Base-by-base conservation (phyloP, 2,888 invertebrate genomes). In the Macrosiphum euphorbiae region DNA sequence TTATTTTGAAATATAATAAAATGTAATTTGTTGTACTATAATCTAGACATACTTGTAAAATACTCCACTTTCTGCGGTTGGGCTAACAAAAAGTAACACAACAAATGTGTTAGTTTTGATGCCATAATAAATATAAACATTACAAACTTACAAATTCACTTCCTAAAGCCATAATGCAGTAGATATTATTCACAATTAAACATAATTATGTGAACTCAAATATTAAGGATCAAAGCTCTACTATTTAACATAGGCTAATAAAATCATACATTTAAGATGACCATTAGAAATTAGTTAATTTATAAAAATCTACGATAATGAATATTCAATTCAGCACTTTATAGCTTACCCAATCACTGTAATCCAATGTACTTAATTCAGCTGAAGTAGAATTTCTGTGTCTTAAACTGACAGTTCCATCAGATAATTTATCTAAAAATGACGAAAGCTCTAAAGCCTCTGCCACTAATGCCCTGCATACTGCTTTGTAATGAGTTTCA, bases 401-500 rank as follows among this genome's bases (percentile, higher is more conserved):
- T 95, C 97, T 96, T 95, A 97, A 96, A 95, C 97, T 97, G 94
- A 97, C 96, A 90, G 97, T 97, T 95, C 98, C 98, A 95, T 96
- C 96, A 94, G 97, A 97, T 94, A 99, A 98, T 96, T 98, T 97
- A 95, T 98, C 98, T 95, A 99, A 97, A 97, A 99, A 99, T 95
- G 98, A 97, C 94, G 98, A 97, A 95, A 99, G 97, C 96, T 99
- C 99, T 94, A 98, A 96, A 94, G 98, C 98, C 96, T 99, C 99
- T 44, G 98, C 97, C 94, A 99, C 98, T 95, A 99, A 97, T 94
- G 99, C 99, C 94, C 99, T 97, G 96, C 99, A 98, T 93, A 99
- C 99, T 94, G 99, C 98, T 95, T 97, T 97, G 96, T 99, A 99
- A 96, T 98, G 98, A 90, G 97, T 96, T 95, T 97, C 97, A 0